phyloP scores from a whole-genome alignment of 2,113 vertebrate species.

The Spea multiplicata region DNA sequence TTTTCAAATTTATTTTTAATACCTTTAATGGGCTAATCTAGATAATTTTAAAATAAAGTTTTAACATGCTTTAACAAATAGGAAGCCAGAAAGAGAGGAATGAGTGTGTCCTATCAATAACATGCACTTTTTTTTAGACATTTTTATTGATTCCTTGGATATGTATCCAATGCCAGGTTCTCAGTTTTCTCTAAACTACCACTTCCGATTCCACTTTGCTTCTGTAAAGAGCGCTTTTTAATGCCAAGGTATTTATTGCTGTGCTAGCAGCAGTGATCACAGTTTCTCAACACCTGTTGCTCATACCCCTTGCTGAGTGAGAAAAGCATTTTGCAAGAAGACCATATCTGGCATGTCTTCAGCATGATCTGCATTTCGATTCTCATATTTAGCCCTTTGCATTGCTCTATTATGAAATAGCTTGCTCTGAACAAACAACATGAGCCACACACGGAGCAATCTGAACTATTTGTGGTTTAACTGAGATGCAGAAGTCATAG shows the following conservation, averaged over 20 bases:
- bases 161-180: not conserved
- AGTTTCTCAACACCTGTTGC: constrained; percentile 17
- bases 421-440: not conserved
- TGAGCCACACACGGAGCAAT: not conserved
- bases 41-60: no score
- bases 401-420: not conserved
- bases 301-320: not conserved
- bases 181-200: not conserved
- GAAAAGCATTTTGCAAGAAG: not conserved
- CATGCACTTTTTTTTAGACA: no score
- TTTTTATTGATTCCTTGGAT: no score
- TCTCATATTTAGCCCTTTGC: not conserved
- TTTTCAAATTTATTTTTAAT: no score
- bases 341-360: constrained; percentile 16
- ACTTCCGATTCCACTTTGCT: not conserved
- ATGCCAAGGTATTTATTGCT: constrained; percentile 18
- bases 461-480: not conserved
- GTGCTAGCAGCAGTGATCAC: not conserved
- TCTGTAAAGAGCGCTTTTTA: constrained; percentile 14
- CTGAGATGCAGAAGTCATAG: not conserved
- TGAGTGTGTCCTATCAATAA: no score
- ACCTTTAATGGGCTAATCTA: no score
- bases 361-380: not conserved
- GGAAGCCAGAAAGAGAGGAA: no score
- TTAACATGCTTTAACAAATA: no score